These are phyloP conservation scores for Alaudala cheleensis DNA, from an alignment of 2,113 vertebrate genomes.

Conservation along the genomic window DNA sequence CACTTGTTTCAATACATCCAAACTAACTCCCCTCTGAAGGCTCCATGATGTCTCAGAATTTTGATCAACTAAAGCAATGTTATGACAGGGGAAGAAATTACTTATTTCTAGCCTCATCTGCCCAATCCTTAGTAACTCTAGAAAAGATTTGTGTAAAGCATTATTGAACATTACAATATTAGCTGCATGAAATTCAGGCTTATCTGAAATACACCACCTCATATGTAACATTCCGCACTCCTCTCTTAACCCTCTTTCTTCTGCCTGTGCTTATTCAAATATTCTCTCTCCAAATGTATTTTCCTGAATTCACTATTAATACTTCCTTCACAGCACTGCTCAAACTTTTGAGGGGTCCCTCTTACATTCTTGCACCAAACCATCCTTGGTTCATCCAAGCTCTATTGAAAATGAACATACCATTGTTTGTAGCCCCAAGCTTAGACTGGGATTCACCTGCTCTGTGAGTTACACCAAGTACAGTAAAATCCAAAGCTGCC, in stretches of 20 bases:
- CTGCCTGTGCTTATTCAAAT: neutral
- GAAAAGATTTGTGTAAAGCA: neutral
- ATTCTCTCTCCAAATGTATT: neutral
- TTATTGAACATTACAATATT: neutral
- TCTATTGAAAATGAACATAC: neutral
- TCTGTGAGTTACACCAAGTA: neutral
- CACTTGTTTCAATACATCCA: neutral
- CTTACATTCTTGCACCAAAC: neutral
- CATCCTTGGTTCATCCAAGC: neutral
- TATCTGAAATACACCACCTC: neutral
- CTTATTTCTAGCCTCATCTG: neutral
- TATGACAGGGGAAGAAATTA: neutral
- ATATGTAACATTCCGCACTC: neutral
- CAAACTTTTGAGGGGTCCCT: neutral
- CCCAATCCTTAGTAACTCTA: neutral
- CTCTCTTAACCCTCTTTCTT: neutral
- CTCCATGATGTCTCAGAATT: neutral
- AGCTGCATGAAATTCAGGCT: neutral
- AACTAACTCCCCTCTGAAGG: neutral
- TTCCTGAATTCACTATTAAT: neutral
- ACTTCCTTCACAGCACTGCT: neutral
- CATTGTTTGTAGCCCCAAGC: neutral
- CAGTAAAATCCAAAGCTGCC: neutral
- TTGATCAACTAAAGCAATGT: neutral
- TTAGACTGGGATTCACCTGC: neutral